Conservation (phyloP, 1,140 invertebrate species). For the Chironomus striatipennis region DNA sequence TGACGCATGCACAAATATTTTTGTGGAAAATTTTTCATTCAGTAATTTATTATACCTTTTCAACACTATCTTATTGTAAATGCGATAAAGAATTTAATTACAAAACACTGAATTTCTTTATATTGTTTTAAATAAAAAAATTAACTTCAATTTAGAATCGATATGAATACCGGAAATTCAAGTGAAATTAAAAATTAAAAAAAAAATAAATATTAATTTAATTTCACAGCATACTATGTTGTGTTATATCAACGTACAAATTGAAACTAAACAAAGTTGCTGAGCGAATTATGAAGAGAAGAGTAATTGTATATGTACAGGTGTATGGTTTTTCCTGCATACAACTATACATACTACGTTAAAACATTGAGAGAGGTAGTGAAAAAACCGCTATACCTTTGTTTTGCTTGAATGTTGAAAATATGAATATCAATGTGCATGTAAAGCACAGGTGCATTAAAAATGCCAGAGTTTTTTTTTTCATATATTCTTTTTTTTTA, state of each 20-base stretch:
- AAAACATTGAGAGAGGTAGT: neutral
- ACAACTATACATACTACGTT: neutral
- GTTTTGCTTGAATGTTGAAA: neutral
- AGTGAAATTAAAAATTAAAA: neutral
- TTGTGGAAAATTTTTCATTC: too few relatives aligned
- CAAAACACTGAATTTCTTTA: too few relatives aligned
- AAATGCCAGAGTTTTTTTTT: too few relatives aligned
- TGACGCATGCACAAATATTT: too few relatives aligned
- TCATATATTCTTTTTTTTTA: neutral
- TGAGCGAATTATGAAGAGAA: neutral
- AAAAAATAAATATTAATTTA: neutral
- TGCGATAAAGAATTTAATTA: too few relatives aligned
- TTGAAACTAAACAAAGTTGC: neutral
- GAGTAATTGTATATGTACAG: neutral
- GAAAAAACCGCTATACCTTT: neutral
- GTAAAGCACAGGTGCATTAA: too few relatives aligned
- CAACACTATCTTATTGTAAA: too few relatives aligned
- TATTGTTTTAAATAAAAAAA: too few relatives aligned
- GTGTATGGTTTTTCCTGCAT: neutral
- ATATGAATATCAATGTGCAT: neutral
- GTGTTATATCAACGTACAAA: neutral
- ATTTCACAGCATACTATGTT: neutral
- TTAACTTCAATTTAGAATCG: too few relatives aligned
- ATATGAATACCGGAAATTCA: too few relatives aligned
- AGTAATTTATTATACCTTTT: too few relatives aligned